A percentile compares a stretch with the other conserved stretches of the same genome.
Evolutionary conservation across 2,888 invertebrate genomes (phyloP).

Genomic region (Belgica antarctica): DNA sequence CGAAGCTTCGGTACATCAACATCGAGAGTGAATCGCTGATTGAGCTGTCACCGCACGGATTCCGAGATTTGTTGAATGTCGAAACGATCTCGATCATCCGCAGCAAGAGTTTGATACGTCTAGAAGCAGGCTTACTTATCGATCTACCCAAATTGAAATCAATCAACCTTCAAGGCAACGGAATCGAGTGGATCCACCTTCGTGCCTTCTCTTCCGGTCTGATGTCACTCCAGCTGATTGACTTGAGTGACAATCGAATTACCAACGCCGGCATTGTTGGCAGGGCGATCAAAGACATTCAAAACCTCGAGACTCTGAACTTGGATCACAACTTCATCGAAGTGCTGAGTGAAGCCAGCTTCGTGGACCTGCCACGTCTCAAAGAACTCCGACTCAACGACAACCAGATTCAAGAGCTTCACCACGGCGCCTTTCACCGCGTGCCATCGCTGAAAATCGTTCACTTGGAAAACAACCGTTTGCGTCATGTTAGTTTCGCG

Average conservation of each 20-base stretch:
- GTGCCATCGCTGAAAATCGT: constrained; percentile 70
- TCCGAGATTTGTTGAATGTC: constrained; percentile 68
- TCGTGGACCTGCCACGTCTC: constrained; percentile 72
- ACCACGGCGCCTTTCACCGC: constrained; percentile 77
- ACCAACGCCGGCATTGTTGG: constrained; percentile 80
- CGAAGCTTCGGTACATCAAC: constrained; percentile 70
- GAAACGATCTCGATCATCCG: constrained; percentile 74
- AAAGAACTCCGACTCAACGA: constrained; percentile 67
- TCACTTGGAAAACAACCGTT: constrained; percentile 73
- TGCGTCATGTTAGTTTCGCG: constrained; percentile 58
- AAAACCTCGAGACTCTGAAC: constrained; percentile 67
- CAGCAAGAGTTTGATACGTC: constrained; percentile 63
- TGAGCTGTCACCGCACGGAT: constrained; percentile 67
- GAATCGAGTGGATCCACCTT: constrained; percentile 74
- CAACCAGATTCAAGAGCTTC: constrained; percentile 72
- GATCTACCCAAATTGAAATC: constrained; percentile 66
- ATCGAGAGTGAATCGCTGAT: constrained; percentile 67
- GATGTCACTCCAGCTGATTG: constrained; percentile 68
- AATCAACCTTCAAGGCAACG: constrained; percentile 74
- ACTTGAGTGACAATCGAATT: constrained; percentile 70
- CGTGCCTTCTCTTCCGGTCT: constrained; percentile 67
- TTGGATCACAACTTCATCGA: constrained; percentile 71
- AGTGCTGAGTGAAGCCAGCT: constrained; percentile 71
- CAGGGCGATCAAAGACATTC: constrained; percentile 71
- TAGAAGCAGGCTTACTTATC: constrained; percentile 73